These are phyloP conservation scores for Drosophila pseudoobscura DNA, from an alignment of 1,140 invertebrate species.

Conservation along the genomic window DNA sequence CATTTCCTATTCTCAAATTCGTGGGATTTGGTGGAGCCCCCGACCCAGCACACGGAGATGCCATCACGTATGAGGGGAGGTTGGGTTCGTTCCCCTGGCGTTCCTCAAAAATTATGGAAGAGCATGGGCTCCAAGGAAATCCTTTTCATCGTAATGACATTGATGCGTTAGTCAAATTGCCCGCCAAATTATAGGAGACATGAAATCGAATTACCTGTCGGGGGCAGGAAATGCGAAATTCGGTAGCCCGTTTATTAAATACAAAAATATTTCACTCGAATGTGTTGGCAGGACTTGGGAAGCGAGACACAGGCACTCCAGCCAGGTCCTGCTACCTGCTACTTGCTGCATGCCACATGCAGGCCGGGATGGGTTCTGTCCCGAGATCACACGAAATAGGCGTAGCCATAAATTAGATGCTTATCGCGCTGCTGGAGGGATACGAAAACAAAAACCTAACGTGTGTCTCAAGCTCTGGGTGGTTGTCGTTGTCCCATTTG, in stretches of 20 bases:
- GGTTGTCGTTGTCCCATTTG: slow-evolving; percentile 39
- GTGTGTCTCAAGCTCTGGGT: slow-evolving; percentile 46
- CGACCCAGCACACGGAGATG: slow-evolving; percentile 27
- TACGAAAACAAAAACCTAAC: slow-evolving; percentile 9
- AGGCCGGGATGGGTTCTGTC: slow-evolving; percentile 8
- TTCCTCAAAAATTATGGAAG: slow-evolving; percentile 59
- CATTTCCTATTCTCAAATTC: slow-evolving; percentile 66
- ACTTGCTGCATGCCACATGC: too few relatives aligned
- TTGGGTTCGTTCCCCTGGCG: background rate
- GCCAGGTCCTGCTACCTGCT: slow-evolving; percentile 17
- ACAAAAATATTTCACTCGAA: slow-evolving; percentile 41
- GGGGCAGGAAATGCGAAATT: slow-evolving; percentile 77
- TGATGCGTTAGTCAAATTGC: slow-evolving; percentile 71
- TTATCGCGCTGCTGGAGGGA: slow-evolving; percentile 54
- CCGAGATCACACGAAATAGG: slow-evolving; percentile 53
- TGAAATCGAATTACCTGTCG: slow-evolving; percentile 1
- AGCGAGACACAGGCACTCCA: background rate
- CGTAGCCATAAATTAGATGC: slow-evolving; percentile 76
- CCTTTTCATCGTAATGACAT: slow-evolving; percentile 60
- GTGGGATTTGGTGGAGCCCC: slow-evolving; percentile 36
- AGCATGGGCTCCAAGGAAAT: slow-evolving; percentile 5
- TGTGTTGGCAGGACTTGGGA: background rate
- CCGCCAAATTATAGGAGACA: slow-evolving; percentile 60
- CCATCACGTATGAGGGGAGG: slow-evolving; percentile 55
- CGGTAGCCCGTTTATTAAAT: slow-evolving; percentile 77